Conservation (phyloP, 23 tunicate species). For the Clavelina lepadiformis region DNA sequence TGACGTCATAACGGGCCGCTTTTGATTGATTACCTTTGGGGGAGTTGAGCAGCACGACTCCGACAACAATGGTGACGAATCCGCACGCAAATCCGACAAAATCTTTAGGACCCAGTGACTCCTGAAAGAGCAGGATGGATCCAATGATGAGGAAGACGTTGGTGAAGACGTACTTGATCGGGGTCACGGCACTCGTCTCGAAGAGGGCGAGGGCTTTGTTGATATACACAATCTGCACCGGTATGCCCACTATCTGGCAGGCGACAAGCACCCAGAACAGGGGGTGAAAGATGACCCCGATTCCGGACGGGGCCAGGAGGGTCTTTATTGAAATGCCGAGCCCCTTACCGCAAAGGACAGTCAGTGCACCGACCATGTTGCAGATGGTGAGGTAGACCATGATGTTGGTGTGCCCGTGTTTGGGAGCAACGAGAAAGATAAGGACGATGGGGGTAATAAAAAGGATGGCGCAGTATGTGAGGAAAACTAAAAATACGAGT, state of each 20-base stretch:
- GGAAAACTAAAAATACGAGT: too few species aligned
- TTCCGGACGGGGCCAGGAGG: conserved; percentile 5
- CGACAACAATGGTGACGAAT: conserved; percentile 63
- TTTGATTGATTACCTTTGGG: conserved; percentile 13
- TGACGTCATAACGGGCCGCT: background rate
- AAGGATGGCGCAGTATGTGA: conserved; percentile 46
- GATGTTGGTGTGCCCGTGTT: conserved; percentile 55
- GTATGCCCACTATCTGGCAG: conserved; percentile 54
- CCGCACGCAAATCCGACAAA: conserved; percentile 75
- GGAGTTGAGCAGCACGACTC: conserved; percentile 57
- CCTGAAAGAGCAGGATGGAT: conserved; percentile 71
- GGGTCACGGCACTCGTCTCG: conserved; percentile 67
- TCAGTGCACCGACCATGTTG: conserved; percentile 74
- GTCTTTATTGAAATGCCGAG: conserved; percentile 66
- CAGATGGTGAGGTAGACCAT: conserved; percentile 74
- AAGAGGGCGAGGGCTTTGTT: conserved; percentile 77
- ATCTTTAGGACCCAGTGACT: conserved; percentile 48
- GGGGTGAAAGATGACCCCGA: conserved; percentile 29
- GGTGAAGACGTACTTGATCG: conserved; percentile 70
- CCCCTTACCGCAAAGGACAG: conserved; percentile 85
- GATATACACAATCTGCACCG: conserved; percentile 59
- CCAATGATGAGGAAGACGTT: conserved; percentile 64
- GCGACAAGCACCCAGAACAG: conserved; percentile 61
- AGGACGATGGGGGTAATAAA: conserved; percentile 24
- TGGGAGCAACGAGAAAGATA: conserved; percentile 45